A percentile compares a stretch with the other conserved stretches of the same genome.
Conservation (phyloP, 2,797 vertebrate species). For the Enteromius unitaeniatus region DNA sequence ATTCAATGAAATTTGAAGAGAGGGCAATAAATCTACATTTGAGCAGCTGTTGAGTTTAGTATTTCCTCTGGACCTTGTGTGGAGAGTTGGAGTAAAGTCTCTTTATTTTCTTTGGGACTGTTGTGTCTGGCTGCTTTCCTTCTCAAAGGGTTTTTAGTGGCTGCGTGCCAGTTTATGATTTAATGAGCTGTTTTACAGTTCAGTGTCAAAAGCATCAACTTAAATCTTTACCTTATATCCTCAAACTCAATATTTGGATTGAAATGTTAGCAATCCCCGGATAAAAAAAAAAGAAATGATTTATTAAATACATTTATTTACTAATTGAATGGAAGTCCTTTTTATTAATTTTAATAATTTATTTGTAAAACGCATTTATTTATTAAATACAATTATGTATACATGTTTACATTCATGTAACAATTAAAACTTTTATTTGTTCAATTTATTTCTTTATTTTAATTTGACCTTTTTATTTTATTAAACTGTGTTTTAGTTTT, state of each 20-base stretch:
- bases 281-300: no score
- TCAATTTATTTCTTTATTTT: no score
- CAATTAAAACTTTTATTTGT: no score
- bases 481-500: neutral
- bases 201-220: neutral
- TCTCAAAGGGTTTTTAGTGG: neutral
- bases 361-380: no score
- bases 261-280: neutral
- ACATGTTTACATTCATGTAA: neutral
- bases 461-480: no score
- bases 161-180: neutral
- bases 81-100: neutral
- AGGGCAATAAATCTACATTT: neutral
- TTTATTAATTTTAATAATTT: no score
- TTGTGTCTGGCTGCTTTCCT: neutral
- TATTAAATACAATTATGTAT: neutral
- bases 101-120: neutral
- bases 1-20: neutral
- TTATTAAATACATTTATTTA: no score
- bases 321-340: no score
- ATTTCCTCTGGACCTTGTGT: neutral
- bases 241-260: neutral
- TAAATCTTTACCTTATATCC: no score
- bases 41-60: neutral
- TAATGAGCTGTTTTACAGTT: neutral